A percentile compares a stretch with the other conserved stretches of the same genome.
Conservation (phyloP, 1,140 invertebrate genomes). For the Belonocnema kinseyi region DNA sequence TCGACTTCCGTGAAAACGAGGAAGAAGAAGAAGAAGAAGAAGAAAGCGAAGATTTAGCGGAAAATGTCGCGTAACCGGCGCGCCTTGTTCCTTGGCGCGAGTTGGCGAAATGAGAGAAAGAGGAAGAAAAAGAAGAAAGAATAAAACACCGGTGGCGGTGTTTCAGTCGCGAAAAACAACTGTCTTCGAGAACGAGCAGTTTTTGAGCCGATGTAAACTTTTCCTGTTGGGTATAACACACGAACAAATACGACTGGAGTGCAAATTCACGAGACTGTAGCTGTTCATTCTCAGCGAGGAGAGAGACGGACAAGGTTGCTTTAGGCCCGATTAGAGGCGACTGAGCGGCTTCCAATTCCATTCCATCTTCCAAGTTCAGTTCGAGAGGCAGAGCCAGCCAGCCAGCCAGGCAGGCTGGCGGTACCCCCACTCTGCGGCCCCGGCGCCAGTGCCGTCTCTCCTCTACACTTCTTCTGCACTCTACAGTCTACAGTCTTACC, state of each 20-base stretch:
- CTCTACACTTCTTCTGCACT: too few species aligned
- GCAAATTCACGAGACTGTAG: not conserved
- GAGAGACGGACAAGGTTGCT: not conserved
- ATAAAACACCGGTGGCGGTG: too few species aligned
- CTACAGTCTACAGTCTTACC: too few species aligned
- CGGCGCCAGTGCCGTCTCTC: not conserved
- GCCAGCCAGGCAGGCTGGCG: not conserved
- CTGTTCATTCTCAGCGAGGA: slow-evolving; percentile 52
- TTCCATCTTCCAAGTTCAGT: slow-evolving; percentile 49
- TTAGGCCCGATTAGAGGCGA: slow-evolving; percentile 53
- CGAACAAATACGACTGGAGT: not conserved
- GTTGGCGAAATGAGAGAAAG: not conserved
- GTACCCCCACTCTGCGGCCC: slow-evolving; percentile 4
- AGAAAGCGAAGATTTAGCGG: too few species aligned
- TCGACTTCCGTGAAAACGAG: too few species aligned
- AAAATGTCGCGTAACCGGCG: not conserved
- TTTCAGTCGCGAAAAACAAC: not conserved
- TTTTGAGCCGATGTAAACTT: slow-evolving; percentile 6
- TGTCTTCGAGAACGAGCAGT: not conserved
- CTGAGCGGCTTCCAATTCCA: slow-evolving; percentile 42
- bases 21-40: too few species aligned
- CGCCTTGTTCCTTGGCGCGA: not conserved
- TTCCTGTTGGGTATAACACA: slow-evolving; percentile 14
- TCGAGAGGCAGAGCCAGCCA: too few species aligned
- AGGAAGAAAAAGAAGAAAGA: not conserved